Evolutionary conservation across 2,888 invertebrate genomes (phyloP).

Genomic region (Chrysomela aeneicollis): DNA sequence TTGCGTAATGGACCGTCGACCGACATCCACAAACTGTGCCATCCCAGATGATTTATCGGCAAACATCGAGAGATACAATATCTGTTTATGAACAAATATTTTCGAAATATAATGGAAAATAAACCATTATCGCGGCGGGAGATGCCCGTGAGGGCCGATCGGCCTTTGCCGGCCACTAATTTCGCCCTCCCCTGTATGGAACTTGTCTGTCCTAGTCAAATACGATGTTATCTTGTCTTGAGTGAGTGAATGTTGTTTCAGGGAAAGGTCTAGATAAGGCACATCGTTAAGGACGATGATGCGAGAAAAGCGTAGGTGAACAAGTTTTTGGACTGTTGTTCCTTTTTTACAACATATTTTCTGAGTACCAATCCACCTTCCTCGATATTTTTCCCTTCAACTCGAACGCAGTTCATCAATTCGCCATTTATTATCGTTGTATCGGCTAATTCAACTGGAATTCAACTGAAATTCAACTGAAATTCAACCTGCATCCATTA

Average conservation of each 20-base stretch:
- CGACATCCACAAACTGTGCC: slow-evolving; percentile 11
- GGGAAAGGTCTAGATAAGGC: slow-evolving; percentile 2
- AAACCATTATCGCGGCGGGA: slow-evolving; percentile 37
- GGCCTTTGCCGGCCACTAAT: slow-evolving; percentile 30
- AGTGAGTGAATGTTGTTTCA: slow-evolving; percentile 22
- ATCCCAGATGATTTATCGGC: slow-evolving; percentile 35
- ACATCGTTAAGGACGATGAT: slow-evolving; percentile 11
- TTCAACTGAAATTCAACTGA: too few relatives aligned
- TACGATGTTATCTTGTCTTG: slow-evolving; percentile 29
- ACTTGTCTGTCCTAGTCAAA: slow-evolving; percentile 26
- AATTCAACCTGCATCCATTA: too few relatives aligned
- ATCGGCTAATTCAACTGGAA: too few relatives aligned
- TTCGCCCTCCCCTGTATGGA: slow-evolving; percentile 21
- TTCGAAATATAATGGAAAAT: slow-evolving; percentile 34
- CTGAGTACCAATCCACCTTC: too few relatives aligned
- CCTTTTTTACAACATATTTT: too few relatives aligned
- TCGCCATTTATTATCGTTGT: too few relatives aligned
- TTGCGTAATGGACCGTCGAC: neutral
- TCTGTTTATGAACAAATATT: slow-evolving; percentile 42
- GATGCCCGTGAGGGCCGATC: slow-evolving; percentile 28
- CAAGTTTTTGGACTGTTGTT: neutral
- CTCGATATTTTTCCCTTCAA: too few relatives aligned
- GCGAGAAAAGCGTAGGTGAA: neutral
- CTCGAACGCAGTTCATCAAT: too few relatives aligned
- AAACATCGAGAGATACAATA: slow-evolving; percentile 34